Base-by-base conservation (phyloP, 2,797 vertebrate species). In the Emydoidea blandingii region DNA sequence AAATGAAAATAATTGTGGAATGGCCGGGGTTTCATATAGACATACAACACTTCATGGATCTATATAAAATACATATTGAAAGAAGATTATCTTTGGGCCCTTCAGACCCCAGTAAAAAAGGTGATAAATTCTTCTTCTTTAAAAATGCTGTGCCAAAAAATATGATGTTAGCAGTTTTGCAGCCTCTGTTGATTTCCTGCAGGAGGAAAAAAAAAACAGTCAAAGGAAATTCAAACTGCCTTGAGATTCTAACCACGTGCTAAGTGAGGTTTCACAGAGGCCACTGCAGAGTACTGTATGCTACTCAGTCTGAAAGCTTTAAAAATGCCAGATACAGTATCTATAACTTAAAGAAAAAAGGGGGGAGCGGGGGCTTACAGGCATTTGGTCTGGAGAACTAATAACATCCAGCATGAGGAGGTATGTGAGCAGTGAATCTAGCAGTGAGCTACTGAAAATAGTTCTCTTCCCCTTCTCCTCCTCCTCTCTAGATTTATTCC, bases 221-320 rank as follows among this genome's bases (percentile, higher is more conserved):
- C 62, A 91, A 91, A 81, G 15, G 16, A 41, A 95, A 79, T 74
- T 57, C 52, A 65, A 89, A 90, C 56, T 86, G 9, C 41, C 31
- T 94, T 96, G 65, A 93, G 23, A 92, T 11, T 53, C 49, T 82
- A 91, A 47, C n/a, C 52, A 83, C 0, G 3, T 81, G 41, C 6
- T n/a, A 95, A 88, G 16, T 79, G 68, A 95, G 1, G 18, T 91
- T 96, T 97, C 53, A 19, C 56, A 96, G 76, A 89, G 27, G 52
- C 44, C 12, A 1, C 3, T 59, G 34, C 31, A 85, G 23, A 53
- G 12, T 62, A 34, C 18, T 81, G 4, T 44, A 85, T 21, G 16
- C 37, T 92, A 14, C 72, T 88, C 56, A 85, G 83, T 31, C 34
- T 88, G 31, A 86, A 94, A 95, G 12, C 19, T 82, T 87, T 68